phyloP scores from a whole-genome alignment of 2,113 vertebrate genomes.

The Prietella phreatophila region DNA sequence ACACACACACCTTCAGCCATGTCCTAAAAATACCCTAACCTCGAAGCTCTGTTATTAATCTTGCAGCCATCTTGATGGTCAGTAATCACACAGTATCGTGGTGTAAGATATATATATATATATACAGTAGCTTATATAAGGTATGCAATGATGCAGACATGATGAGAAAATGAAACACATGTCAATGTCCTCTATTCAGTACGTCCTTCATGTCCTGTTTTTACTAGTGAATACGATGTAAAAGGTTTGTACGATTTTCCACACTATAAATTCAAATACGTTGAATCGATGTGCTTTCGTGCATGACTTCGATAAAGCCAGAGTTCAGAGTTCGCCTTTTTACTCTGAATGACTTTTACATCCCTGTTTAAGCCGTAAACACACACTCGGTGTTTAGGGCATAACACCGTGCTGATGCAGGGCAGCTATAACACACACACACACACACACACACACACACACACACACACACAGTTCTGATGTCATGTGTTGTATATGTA shows the following conservation, averaged over 20 bases:
- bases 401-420: background rate
- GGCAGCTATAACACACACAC: background rate
- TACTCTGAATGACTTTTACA: constrained; percentile 20
- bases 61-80: background rate
- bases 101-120: background rate
- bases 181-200: background rate
- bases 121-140: no score
- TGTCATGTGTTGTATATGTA: constrained; percentile 41
- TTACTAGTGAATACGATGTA: background rate
- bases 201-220: no score
- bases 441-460: background rate
- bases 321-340: background rate
- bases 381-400: background rate
- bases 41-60: background rate
- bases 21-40: background rate
- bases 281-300: background rate
- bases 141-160: background rate
- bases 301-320: background rate
- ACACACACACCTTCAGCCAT: background rate
- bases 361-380: constrained; percentile 47
- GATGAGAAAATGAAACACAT: background rate
- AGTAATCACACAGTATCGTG: background rate
- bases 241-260: background rate
- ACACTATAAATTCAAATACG: background rate
- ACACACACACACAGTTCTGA: constrained; percentile 22